Base-by-base conservation (phyloP, 2,888 invertebrate species). In the Lumbricus terrestris region DNA sequence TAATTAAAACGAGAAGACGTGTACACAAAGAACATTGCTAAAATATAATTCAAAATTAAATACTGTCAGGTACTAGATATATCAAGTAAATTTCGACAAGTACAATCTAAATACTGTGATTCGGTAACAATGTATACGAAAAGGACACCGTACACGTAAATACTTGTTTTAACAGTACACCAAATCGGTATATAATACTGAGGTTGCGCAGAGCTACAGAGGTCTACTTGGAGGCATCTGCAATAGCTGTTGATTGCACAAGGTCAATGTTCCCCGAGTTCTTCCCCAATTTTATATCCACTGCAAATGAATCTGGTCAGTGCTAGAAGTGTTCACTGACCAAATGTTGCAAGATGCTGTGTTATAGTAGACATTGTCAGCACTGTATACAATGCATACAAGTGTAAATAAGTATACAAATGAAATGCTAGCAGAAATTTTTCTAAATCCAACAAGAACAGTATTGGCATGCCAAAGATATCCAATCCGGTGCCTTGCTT, bases 41-140 rank as follows among this genome's bases (percentile, higher is more conserved):
- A 69, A 69, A 69, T 69, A 69, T 69, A 69, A 69, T 69, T 69
- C 69, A 69, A n/a, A 69, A 69, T 69, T 69, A 69, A 69, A 69
- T 69, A 69, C 69, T 69, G 69, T 69, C 69, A 1, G 69, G 69
- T 69, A 69, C n/a, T 69, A n/a, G 11, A 69, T n/a, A n/a, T 69
- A 69, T 69, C 69, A 69, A 69, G 69, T 69, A 69, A 69, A 69
- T 69, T 69, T n/a, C 29, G 69, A 69, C 69, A 69, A n/a, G 69
- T 69, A n/a, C 69, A 69, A 69, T 69, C 69, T 69, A 69, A 69
- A 69, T 69, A 69, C n/a, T 69, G 47, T 20, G 69, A 69, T 69
- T n/a, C 69, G n/a, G 69, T n/a, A 69, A 69, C 69, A 13, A 69
- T 11, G n/a, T 69, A 69, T n/a, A 69, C 11, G 69, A 29, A 8